Evolutionary conservation across 1,140 invertebrate species (phyloP), one percentile per base, ranked within the genome.

Genomic region (Dendroctonus ponderosae): DNA sequence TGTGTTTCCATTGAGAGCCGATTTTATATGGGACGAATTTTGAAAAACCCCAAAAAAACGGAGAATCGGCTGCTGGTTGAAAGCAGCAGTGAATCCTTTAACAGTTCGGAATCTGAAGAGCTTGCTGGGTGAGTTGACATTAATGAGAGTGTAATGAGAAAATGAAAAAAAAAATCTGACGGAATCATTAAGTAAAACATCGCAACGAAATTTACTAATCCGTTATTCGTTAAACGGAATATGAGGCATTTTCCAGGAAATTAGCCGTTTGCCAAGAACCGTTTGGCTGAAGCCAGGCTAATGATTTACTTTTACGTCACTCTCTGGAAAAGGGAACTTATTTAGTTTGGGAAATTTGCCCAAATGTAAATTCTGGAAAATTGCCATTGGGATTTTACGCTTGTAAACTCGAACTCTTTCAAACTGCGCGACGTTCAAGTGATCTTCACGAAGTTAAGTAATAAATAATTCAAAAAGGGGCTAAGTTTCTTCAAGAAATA

Each of bases 11-110:
- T 51, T 15, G 11, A 15, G 7, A 6, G 9, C 26, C 50, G 50
- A n/a, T 11, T 8, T 12, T n/a, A 51, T 51, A 63, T 63, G 61
- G 61, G 61, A 38, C 61, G 61, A 43, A 63, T 63, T 54, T 63
- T 63, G 37, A 63, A 63, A 54, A 63, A 54, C 11, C 50, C 8
- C n/a, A 42, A 48, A 63, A 54, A 7, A 41, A 57, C 9, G 42
- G 42, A 54, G 2, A 8, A 6, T 57, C 12, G 14, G 8, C 6
- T 41, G 26, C 2, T 7, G n/a, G 8, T 7, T 15, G 37, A 9
- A 5, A 65, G 26, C 15, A 57, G 40, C 14, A 65, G 52, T 42
- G 46, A 50, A 26, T 46, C 42, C 2, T 48, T 26, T 0, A 48
- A 61, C 7, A 61, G 43, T 50, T 61, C 58, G 8, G 58, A 61